These are phyloP conservation scores for Clanis bilineata DNA, from an alignment of 2,888 invertebrate genomes.

Conservation along the genomic window DNA sequence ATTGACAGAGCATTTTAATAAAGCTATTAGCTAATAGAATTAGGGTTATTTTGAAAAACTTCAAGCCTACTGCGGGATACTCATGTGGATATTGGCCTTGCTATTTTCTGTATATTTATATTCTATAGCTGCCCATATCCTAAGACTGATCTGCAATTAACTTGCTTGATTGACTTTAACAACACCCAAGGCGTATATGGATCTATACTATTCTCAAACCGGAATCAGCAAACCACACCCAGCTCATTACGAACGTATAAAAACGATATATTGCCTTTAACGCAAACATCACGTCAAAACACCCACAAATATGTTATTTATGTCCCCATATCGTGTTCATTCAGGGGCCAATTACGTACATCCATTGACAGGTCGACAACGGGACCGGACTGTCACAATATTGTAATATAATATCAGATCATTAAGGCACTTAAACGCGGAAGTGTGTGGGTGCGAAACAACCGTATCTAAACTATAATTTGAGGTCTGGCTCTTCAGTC, in stretches of 20 bases:
- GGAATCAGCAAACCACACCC: slow-evolving; percentile 24
- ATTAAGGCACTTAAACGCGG: slow-evolving; percentile 74
- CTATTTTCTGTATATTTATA: not conserved
- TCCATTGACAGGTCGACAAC: slow-evolving; percentile 63
- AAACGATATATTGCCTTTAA: slow-evolving; percentile 37
- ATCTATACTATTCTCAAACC: not conserved
- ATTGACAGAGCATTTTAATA: no score
- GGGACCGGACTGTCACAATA: slow-evolving; percentile 62
- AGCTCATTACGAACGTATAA: slow-evolving; percentile 33
- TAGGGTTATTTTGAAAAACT: no score
- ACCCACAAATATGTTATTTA: slow-evolving; percentile 54
- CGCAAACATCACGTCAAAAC: slow-evolving; percentile 29
- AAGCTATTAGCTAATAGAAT: no score
- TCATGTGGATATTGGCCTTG: not conserved
- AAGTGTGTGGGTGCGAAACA: slow-evolving; percentile 81
- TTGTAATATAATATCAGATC: slow-evolving; percentile 76
- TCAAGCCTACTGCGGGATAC: no score
- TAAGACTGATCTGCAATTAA: not conserved
- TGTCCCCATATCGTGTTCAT: slow-evolving; percentile 54
- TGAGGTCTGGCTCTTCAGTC: slow-evolving; percentile 65
- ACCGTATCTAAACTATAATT: slow-evolving; percentile 81
- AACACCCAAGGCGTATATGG: not conserved
- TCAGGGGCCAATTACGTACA: slow-evolving; percentile 57
- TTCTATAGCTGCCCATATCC: not conserved
- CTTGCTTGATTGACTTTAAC: not conserved